Conservation (phyloP, 2,797 vertebrate species). For the Cuculus canorus region DNA sequence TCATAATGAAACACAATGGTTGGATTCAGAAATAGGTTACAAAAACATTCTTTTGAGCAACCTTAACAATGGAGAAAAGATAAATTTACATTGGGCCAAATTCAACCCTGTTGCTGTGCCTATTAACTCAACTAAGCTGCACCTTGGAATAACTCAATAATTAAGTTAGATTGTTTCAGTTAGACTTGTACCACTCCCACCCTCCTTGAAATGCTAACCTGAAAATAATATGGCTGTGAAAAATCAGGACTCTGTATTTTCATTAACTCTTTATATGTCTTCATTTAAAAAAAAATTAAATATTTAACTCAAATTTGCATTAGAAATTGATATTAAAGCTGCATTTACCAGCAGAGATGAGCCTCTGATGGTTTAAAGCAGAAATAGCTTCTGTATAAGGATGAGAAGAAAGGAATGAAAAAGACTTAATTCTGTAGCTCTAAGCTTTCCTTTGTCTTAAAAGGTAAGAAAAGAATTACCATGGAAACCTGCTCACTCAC, state of each 20-base stretch:
- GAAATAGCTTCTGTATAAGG: conserved; percentile 11
- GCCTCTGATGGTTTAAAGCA: conserved; percentile 35
- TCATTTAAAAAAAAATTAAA: neutral
- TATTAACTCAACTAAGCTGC: conserved; percentile 41
- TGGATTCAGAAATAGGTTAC: conserved; percentile 58
- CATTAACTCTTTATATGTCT: conserved; percentile 4
- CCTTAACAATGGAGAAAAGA: conserved; percentile 42
- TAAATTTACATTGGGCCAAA: conserved; percentile 51
- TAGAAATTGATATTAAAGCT: conserved; percentile 23
- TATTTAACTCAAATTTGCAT: conserved; percentile 14
- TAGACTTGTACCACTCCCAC: neutral
- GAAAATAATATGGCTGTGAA: conserved; percentile 6
- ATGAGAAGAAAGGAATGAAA: conserved; percentile 61
- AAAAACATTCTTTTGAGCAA: conserved; percentile 56
- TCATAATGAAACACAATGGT: conserved; percentile 62
- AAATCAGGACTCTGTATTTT: neutral
- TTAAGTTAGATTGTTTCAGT: conserved; percentile 35
- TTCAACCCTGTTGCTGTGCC: conserved; percentile 19
- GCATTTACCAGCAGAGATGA: conserved; percentile 27
- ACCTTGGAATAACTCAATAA: conserved; percentile 28
- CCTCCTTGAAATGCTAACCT: neutral
- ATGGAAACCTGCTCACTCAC: conserved; percentile 68
- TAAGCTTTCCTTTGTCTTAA: conserved; percentile 74
- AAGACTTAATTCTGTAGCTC: conserved; percentile 67
- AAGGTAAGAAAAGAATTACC: conserved; percentile 75